These are phyloP conservation scores for Drosophila acutilabella DNA, from an alignment of 2,888 invertebrate genomes.

Conservation along the genomic window DNA sequence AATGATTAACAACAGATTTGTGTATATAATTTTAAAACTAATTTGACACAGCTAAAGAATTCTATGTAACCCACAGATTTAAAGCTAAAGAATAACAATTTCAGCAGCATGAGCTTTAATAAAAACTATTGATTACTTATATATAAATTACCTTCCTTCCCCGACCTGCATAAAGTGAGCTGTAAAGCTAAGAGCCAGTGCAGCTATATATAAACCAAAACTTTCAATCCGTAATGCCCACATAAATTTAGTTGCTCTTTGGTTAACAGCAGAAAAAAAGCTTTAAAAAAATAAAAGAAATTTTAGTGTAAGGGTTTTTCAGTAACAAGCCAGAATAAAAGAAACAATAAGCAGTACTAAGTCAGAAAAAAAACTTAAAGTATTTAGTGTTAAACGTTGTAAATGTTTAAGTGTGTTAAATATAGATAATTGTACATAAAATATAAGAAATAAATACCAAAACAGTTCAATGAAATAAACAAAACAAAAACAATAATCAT, in stretches of 20 bases:
- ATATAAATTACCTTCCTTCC: no score
- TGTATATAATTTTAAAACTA: no score
- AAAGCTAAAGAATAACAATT: no score
- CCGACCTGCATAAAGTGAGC: background rate
- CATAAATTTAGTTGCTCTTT: background rate
- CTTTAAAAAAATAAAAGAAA: constrained; percentile 50
- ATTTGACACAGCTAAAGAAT: no score
- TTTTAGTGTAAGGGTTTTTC: constrained; percentile 5
- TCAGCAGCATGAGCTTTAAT: no score
- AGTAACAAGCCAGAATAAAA: background rate
- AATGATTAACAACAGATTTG: background rate
- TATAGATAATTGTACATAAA: constrained; percentile 19
- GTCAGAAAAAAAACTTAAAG: constrained; percentile 7
- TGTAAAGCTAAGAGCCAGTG: constrained; percentile 1
- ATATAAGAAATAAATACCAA: background rate
- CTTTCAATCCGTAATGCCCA: constrained; percentile 3
- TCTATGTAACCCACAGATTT: no score
- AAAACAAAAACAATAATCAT: constrained; percentile 56
- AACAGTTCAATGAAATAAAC: constrained; percentile 27
- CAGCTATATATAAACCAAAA: background rate
- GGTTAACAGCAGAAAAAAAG: constrained; percentile 34
- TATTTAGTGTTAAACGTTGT: constrained; percentile 33
- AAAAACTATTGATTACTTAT: no score
- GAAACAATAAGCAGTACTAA: constrained; percentile 28
- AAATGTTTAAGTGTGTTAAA: constrained; percentile 39